Evolutionary conservation across 2,888 invertebrate species (phyloP), one percentile per base, ranked within the genome.

Genomic region (Drosophila ustulata): DNA sequence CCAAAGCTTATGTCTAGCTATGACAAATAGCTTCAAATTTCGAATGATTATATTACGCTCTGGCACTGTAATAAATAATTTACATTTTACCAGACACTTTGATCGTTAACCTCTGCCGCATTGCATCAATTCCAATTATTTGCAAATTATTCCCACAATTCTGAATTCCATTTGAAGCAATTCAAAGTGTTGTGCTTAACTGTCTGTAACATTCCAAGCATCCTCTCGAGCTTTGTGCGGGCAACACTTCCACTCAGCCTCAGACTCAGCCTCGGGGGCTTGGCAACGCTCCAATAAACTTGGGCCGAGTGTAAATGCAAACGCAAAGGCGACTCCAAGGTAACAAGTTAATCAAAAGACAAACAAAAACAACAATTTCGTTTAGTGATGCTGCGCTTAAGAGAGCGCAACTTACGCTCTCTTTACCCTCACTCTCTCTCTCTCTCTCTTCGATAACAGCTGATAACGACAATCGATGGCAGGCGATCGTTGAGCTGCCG

Each of bases 401-500:
- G 39, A 55, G 55, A 51, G 51, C 58, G 9, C 4, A 4, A 13
- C 5, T 5, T 28, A 8, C 26, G 8, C 46, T 30, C 26, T 11
- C 50, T 9, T 30, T 32, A n/a, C 23, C 28, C 1, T 8, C 9
- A 18, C 18, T 18, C 30, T 30, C 30, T 7, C 13, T 3, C 13
- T 41, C 28, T 7, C 37, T 62, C 64, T 78, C 63, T 55, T 66
- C 43, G 47, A 46, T 71, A 47, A 53, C 39, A 39, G 67, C 76
- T 74, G 77, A 77, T 77, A 74, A 65, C 58, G 47, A n/a, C 30
- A 71, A 59, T 66, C 75, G 66, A 47, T 18, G 18, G 28, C 7
- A 30, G 55, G 43, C 67, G 79, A 80, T 65, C 65, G 50, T 37
- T 39, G 47, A 18, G 56, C 23, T 59, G 56, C 30, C 23, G 55